Evolutionary conservation across 2,888 invertebrate species (phyloP).

Genomic region (Drosophila stalkeri): DNA sequence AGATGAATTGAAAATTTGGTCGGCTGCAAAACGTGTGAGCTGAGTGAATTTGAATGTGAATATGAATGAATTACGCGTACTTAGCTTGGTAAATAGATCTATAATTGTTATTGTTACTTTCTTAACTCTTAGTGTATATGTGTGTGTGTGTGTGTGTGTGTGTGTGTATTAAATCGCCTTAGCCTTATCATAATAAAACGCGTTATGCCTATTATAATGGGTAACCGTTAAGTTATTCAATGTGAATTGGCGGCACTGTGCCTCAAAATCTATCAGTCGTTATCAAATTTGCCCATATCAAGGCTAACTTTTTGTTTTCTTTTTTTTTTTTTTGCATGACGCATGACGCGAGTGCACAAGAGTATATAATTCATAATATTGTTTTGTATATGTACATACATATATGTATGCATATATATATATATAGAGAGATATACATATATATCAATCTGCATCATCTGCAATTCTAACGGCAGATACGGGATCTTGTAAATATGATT

Average conservation of each 20-base stretch:
- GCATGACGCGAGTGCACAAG: slow-evolving; percentile 40
- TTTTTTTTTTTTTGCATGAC: slow-evolving; percentile 34
- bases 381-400: slow-evolving; percentile 4
- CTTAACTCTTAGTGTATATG: neutral
- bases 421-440: neutral
- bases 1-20: neutral
- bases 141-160: neutral
- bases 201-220: slow-evolving; percentile 28
- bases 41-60: neutral
- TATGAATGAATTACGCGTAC: neutral
- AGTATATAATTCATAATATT: slow-evolving; percentile 44
- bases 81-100: slow-evolving; percentile 3
- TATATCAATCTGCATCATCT: slow-evolving; percentile 2
- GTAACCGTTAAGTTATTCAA: slow-evolving; percentile 56
- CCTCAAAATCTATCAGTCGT: slow-evolving; percentile 73
- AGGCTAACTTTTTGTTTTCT: slow-evolving; percentile 31
- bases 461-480: slow-evolving; percentile 17
- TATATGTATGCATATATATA: neutral
- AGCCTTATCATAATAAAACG: slow-evolving; percentile 42
- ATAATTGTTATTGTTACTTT: slow-evolving; percentile 42
- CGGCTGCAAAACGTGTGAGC: slow-evolving; percentile 3
- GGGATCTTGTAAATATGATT: slow-evolving; percentile 14
- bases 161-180: slow-evolving; percentile 8
- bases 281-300: slow-evolving; percentile 56
- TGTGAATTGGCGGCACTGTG: slow-evolving; percentile 63